A percentile compares a stretch with the other conserved stretches of the same genome.
Evolutionary conservation across 2,888 invertebrate genomes (phyloP).

Genomic region (Peribatodes rhomboidaria): DNA sequence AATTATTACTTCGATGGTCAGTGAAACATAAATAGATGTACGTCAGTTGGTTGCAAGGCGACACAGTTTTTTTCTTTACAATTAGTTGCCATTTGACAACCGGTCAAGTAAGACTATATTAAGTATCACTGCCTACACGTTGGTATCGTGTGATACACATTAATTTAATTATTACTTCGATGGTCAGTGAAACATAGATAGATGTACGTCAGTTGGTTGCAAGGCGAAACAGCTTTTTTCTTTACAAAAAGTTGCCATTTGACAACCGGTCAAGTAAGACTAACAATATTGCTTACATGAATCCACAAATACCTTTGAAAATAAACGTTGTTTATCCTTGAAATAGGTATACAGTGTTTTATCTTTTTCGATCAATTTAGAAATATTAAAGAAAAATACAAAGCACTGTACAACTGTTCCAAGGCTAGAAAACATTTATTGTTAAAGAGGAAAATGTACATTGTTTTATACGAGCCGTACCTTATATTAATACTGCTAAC

Average conservation of each 20-base stretch:
- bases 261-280: background rate
- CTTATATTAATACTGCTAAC: constrained; percentile 13
- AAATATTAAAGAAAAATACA: no score
- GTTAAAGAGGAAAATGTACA: no score
- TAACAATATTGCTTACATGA: background rate
- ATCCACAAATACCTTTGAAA: no score
- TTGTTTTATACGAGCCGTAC: constrained; percentile 3
- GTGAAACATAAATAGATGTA: background rate
- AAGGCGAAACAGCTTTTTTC: background rate
- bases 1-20: background rate
- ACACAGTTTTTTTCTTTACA: background rate
- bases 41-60: background rate
- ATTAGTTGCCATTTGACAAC: background rate
- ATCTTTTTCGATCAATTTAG: no score
- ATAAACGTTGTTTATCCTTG: no score
- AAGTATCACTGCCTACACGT: no score
- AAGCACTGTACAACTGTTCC: no score
- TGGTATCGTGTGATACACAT: no score
- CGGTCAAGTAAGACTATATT: background rate
- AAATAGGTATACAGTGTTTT: no score
- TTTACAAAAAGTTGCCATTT: constrained; percentile 4
- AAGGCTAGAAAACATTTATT: no score
- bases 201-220: background rate
- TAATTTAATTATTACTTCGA: background rate
- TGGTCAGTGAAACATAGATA: background rate